These are phyloP conservation scores for Halesus radiatus DNA, from an alignment of 1,140 invertebrate genomes.

Conservation along the genomic window DNA sequence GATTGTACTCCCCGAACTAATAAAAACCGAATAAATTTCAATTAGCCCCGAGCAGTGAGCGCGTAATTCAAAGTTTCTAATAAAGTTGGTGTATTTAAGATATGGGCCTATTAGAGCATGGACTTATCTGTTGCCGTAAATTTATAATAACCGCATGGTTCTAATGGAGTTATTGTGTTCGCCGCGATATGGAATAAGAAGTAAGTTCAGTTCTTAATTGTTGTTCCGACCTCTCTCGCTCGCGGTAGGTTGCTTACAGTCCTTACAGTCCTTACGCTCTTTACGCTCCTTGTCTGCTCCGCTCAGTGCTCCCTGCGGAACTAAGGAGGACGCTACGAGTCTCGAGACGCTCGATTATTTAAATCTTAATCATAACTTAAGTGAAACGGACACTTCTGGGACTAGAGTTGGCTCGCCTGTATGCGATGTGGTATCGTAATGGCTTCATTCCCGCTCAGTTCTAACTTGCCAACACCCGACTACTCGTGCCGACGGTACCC, in stretches of 20 bases:
- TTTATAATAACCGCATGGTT: constrained; percentile 54
- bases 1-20: constrained; percentile 46
- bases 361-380: constrained; percentile 54
- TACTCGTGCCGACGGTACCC: no score
- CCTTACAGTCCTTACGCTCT: no score
- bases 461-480: background rate
- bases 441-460: constrained; percentile 13
- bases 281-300: no score
- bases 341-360: constrained; percentile 50
- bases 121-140: constrained; percentile 50
- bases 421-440: constrained; percentile 8
- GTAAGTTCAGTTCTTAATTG: constrained; percentile 57
- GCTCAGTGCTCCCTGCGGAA: background rate
- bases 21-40: constrained; percentile 57
- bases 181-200: constrained; percentile 54
- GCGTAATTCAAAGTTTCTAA: constrained; percentile 47
- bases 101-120: constrained; percentile 33
- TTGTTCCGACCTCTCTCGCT: constrained; percentile 43
- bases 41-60: constrained; percentile 44
- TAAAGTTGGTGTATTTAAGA: constrained; percentile 42
- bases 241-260: background rate
- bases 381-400: constrained; percentile 36
- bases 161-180: constrained; percentile 57
- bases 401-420: constrained; percentile 3
- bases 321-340: constrained; percentile 27